Evolutionary conservation across 1,140 invertebrate genomes (phyloP).

Genomic region (Cyrtorhinus lividipennis): DNA sequence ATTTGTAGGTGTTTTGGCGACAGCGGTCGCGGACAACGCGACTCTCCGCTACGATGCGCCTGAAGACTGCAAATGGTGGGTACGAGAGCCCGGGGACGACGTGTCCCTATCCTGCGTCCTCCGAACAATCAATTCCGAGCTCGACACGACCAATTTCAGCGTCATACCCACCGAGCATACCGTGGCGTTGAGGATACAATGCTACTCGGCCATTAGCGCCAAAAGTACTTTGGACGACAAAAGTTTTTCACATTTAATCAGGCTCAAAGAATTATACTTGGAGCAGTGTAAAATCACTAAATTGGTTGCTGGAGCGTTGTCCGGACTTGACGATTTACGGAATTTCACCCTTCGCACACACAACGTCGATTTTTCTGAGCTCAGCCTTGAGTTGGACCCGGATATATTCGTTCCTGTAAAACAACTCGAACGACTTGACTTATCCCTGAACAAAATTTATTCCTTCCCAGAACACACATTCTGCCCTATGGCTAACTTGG

Average conservation of each 20-base stretch:
- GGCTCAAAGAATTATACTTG: conserved; percentile 59
- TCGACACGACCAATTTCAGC: conserved; percentile 74
- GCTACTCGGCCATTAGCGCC: conserved; percentile 56
- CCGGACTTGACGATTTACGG: conserved; percentile 54
- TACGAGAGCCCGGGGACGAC: conserved; percentile 37
- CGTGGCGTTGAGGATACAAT: conserved; percentile 58
- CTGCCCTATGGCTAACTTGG: conserved; percentile 61
- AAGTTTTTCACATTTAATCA: conserved; percentile 61
- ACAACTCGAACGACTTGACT: conserved; percentile 64
- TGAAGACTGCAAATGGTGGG: conserved; percentile 63
- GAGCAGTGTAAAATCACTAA: conserved; percentile 71
- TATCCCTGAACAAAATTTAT: conserved; percentile 79
- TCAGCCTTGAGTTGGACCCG: conserved; percentile 59
- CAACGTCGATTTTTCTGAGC: conserved; percentile 59
- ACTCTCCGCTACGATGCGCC: conserved; percentile 53
- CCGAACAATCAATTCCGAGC: conserved; percentile 62
- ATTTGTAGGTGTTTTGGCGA: not conserved
- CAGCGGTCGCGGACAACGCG: not conserved
- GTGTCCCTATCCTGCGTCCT: conserved; percentile 64
- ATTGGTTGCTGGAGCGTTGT: conserved; percentile 56
- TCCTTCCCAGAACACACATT: conserved; percentile 71
- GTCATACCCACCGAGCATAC: conserved; percentile 71
- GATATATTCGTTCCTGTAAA: conserved; percentile 54
- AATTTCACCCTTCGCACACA: conserved; percentile 67
- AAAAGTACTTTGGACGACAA: conserved; percentile 55